Base-by-base conservation (phyloP, 2,797 vertebrate species). In the Podarcis lilfordi region DNA sequence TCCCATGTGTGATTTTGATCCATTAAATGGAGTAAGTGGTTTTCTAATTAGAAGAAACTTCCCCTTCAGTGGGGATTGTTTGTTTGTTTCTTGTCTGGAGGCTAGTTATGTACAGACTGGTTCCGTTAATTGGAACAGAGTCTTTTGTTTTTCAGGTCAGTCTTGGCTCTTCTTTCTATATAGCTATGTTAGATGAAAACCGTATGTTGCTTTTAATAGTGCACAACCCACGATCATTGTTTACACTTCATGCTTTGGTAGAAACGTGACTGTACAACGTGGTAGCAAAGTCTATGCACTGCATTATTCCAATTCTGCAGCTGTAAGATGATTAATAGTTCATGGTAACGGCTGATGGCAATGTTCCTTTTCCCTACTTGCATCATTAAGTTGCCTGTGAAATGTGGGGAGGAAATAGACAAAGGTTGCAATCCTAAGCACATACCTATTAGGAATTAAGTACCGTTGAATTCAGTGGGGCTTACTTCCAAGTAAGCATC, bases 1-100 rank as follows among this genome's bases (percentile, higher is more conserved):
- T 81, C 83, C 35, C 64, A n/a, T 68, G 15, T 2, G 86, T 87
- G 50, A 37, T 85, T 93, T 92, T 93, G 80, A 85, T 55, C 29
- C 23, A 80, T 84, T 79, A 89, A 83, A 21, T 27, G 76, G 64
- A 88, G 3, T 1, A 32, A 84, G 19, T 80, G 76, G 43, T 61
- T 84, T 32, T 86, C 40, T 82, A 89, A 82, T 75, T 35, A 86
- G 29, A 91, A 83, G 29, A 64, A 43, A 35, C 21, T 77, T 91
- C 74, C 82, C 37, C 85, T 37, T 64, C 50, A 88, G 9, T 35
- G 68, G 32, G 88, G 0, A 45, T 82, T 50, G 21, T 71, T 81
- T 9, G 84, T 80, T 68, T 85, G 5, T 6, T 88, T 91, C 64
- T 82, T 74, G 59, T 77, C 68, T 90, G 68, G 69, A 91, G n/a